Evolutionary conservation across 2,888 invertebrate species (phyloP), one percentile per base, ranked within the genome.

Genomic region (Drosophila crucigera): DNA sequence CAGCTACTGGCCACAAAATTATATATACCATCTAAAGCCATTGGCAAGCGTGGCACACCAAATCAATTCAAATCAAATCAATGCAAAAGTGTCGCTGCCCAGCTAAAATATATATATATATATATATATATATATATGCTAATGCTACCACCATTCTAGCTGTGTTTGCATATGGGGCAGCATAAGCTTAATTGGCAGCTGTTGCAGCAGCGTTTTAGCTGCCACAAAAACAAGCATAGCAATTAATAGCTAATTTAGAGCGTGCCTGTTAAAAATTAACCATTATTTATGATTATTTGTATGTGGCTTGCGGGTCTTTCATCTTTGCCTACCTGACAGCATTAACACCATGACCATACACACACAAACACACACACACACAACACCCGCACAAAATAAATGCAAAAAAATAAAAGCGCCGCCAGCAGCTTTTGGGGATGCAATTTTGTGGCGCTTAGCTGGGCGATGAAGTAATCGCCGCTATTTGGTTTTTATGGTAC

Each of bases 201-300:
- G 43, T 14, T 14, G 50, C 50, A 35, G 35, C 35, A 14, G 35
- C 75, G 4, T 22, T 73, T 30, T 50, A 54, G 53, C 22, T 55
- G 56, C 56, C 56, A 30, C 39, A 39, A 31, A 58, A 58, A 52
- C 56, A 39, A 56, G 14, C 47, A 47, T 39, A 68, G 62, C 87
- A 85, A 84, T 90, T 84, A 84, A 90, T 89, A 68, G 84, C 84
- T 90, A 89, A 84, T 84, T 89, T 90, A 83, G 74, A 90, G 80
- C 67, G 43, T 31, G 50, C 35, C 81, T 86, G 73, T 89, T 90
- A 89, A 85, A 85, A 85, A 89, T 70, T 67, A 63, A 65, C 81
- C 89, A 90, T 90, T 90, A 90, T 90, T 90, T 89, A 85, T 90
- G 85, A 83, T 89, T 85, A 89, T 85, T 85, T 90, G 85, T 85